These are phyloP conservation scores for Leucoraja erinaceus DNA, from an alignment of 2,113 vertebrate species.

Conservation along the genomic window DNA sequence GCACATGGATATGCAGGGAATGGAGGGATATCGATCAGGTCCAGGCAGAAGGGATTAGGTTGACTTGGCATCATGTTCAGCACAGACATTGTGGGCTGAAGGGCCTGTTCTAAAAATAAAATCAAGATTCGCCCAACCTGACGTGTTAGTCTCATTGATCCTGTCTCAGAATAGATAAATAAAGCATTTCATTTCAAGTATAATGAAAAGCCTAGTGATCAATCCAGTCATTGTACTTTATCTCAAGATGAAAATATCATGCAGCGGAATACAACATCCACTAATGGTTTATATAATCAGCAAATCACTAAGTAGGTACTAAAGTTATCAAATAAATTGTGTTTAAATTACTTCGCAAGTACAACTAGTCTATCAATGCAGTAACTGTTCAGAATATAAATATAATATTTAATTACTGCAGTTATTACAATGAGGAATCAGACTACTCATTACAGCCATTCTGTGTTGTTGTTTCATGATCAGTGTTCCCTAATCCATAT, in stretches of 20 bases:
- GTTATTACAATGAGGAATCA: not conserved
- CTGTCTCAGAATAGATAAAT: not conserved
- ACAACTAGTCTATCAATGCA: not conserved
- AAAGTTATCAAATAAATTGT: slow-evolving; percentile 16
- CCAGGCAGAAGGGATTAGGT: too few relatives aligned
- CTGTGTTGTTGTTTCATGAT: not conserved
- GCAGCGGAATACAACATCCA: not conserved
- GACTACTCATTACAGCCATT: not conserved
- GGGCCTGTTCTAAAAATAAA: not conserved
- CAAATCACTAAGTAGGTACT: not conserved
- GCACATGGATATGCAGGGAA: too few relatives aligned
- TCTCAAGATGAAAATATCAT: not conserved
- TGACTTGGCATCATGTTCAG: too few relatives aligned
- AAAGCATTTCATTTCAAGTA: not conserved
- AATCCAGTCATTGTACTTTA: not conserved
- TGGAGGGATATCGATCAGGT: too few relatives aligned
- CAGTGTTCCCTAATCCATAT: not conserved
- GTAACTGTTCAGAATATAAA: not conserved
- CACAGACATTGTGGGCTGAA: too few relatives aligned
- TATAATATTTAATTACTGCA: not conserved
- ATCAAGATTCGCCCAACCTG: not conserved
- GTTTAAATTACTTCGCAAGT: not conserved
- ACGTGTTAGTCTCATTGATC: not conserved
- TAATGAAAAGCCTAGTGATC: not conserved
- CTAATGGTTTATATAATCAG: not conserved